Evolutionary conservation across 2,888 invertebrate species (phyloP), one percentile per base, ranked within the genome.

Genomic region (Rapana venosa): DNA sequence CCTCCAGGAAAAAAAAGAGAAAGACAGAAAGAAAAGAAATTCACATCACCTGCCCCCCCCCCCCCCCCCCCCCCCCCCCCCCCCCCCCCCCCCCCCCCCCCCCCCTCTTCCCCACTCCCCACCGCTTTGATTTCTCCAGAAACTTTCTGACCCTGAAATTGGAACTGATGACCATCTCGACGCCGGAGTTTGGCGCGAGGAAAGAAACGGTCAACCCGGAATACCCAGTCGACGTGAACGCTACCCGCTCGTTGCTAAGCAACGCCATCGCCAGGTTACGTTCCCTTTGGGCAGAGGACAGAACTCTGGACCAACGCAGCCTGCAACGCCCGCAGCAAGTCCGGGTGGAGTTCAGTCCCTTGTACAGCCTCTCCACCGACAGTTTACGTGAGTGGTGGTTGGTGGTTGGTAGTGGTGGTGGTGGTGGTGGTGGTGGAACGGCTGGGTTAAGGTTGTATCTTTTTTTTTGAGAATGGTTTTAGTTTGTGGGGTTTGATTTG

Each of bases 131-230:
- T 58, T 58, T 35, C 36, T 47, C 13, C 84, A 84, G 84, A 20
- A 84, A 56, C 30, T 84, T 84, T 26, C 58, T 84, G 84, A 5
- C 58, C 58, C 56, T n/a, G n/a, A 84, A 84, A 36, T 1, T 84
- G 58, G 11, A 56, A 26, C 15, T 36, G 5, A 8, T 84, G 84
- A 5, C 58, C 58, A 84, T 20, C 1, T 26, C 17, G n/a, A 30
- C 20, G 15, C 56, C 84, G 30, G 58, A 84, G 0, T 58, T 84
- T 15, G 56, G 58, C 30, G 17, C 17, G 58, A 15, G 58, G 36
- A 58, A 15, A 30, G 84, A 84, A 30, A 84, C 84, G 84, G 84
- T 84, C 30, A 84, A 58, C 30, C 36, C 56, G 58, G 84, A 84
- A 15, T 84, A n/a, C 30, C 56, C 15, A 15, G 5, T 22, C 84